Evolutionary conservation across 2,888 invertebrate species (phyloP).

Genomic region (Drosophila cyrtoloma): DNA sequence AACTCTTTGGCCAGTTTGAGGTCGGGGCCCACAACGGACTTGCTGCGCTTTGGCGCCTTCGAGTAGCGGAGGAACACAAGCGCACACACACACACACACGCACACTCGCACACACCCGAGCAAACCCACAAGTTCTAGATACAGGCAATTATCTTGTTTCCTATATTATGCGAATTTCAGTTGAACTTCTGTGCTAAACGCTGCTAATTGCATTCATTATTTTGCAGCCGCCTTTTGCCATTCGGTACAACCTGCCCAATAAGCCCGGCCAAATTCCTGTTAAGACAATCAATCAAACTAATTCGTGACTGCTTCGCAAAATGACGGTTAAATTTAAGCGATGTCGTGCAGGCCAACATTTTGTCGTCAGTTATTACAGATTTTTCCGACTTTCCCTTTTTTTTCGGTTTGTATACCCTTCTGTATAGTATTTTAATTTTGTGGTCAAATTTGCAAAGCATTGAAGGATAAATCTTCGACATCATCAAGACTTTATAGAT

Average conservation of each 20-base stretch:
- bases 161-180: conserved; percentile 5
- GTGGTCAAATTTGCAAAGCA: not conserved
- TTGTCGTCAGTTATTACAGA: conserved; percentile 42
- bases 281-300: conserved; percentile 70
- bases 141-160: conserved; percentile 53
- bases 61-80: conserved; percentile 43
- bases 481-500: not conserved
- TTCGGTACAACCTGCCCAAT: conserved; percentile 28
- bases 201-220: conserved; percentile 72
- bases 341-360: conserved; percentile 45
- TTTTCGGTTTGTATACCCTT: conserved; percentile 1
- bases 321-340: conserved; percentile 46
- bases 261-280: conserved; percentile 42
- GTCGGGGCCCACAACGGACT: conserved; percentile 66
- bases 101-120: not conserved
- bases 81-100: not conserved
- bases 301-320: conserved; percentile 47
- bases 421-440: not conserved
- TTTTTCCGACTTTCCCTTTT: conserved; percentile 10
- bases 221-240: conserved; percentile 41
- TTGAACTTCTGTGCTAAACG: conserved; percentile 35
- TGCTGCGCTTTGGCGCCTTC: conserved; percentile 75
- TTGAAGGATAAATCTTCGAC: not conserved
- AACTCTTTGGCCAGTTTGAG: conserved; percentile 69
- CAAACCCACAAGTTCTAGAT: conserved; percentile 9